Evolutionary conservation across 2,888 invertebrate species (phyloP).

Genomic region (Ophioninae sp.): DNA sequence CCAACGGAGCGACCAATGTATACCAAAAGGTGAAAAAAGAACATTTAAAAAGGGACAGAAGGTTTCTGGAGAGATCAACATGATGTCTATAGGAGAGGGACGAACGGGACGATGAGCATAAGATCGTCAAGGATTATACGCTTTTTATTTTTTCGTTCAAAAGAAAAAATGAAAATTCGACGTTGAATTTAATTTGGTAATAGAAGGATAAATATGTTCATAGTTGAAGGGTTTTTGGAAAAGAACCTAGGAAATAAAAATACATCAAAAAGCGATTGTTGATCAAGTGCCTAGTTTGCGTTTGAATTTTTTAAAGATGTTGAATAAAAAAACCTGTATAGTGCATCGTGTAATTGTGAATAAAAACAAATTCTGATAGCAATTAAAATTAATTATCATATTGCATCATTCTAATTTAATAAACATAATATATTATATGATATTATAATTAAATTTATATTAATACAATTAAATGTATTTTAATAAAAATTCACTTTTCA

Average conservation of each 20-base stretch:
- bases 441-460: no score
- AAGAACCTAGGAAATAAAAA: neutral
- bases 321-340: neutral
- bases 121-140: neutral
- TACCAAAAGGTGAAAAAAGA: constrained; percentile 17
- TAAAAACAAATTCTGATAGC: neutral
- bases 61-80: constrained; percentile 12
- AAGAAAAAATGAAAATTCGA: neutral
- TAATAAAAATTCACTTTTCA: no score
- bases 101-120: constrained; percentile 6
- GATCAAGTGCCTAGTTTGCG: no score
- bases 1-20: constrained; percentile 28
- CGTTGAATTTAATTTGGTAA: neutral
- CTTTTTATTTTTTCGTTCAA: neutral
- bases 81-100: neutral
- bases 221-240: neutral
- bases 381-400: no score
- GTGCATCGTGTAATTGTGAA: neutral
- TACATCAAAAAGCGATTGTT: neutral
- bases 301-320: neutral
- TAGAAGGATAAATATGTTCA: neutral
- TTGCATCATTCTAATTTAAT: no score
- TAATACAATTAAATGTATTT: no score
- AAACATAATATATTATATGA: no score
- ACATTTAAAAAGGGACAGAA: constrained; percentile 31